Conservation (phyloP, 2,888 invertebrate genomes). For the Ceraclea dissimilis region DNA sequence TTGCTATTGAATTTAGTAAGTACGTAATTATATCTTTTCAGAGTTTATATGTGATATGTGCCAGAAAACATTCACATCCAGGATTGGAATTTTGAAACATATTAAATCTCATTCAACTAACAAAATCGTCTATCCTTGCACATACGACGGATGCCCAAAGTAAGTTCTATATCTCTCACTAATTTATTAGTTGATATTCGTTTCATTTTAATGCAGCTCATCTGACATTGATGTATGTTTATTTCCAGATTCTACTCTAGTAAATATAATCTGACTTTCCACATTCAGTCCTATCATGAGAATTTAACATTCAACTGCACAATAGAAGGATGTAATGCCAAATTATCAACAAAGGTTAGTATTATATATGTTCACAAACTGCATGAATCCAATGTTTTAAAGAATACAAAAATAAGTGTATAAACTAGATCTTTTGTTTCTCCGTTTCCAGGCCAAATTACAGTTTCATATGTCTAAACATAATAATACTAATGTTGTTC, state of each 20-base stretch:
- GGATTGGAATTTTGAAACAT: conserved; percentile 13
- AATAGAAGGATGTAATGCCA: conserved; percentile 16
- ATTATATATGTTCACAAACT: too few species aligned
- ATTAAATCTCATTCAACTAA: conserved; percentile 18
- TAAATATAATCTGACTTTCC: conserved; percentile 18
- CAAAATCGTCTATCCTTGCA: conserved; percentile 16
- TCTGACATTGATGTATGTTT: too few species aligned
- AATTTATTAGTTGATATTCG: too few species aligned
- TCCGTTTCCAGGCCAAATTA: conserved; percentile 8
- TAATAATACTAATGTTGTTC: conserved; percentile 5
- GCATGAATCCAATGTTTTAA: not conserved
- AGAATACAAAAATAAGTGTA: too few species aligned
- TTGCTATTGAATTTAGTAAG: not conserved
- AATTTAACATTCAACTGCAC: conserved; percentile 20
- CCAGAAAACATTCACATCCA: conserved; percentile 17
- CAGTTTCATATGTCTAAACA: conserved; percentile 17
- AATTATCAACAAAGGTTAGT: conserved; percentile 21
- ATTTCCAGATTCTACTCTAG: conserved; percentile 20
- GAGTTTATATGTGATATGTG: conserved; percentile 22
- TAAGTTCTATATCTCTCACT: conserved; percentile 9
- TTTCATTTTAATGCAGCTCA: too few species aligned
- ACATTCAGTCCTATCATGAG: conserved; percentile 20
- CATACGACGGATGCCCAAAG: conserved; percentile 19
- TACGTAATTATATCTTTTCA: conserved; percentile 6
- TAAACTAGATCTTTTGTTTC: not conserved